Conservation (phyloP, 2,113 vertebrate genomes). For the Notechis scutatus region DNA sequence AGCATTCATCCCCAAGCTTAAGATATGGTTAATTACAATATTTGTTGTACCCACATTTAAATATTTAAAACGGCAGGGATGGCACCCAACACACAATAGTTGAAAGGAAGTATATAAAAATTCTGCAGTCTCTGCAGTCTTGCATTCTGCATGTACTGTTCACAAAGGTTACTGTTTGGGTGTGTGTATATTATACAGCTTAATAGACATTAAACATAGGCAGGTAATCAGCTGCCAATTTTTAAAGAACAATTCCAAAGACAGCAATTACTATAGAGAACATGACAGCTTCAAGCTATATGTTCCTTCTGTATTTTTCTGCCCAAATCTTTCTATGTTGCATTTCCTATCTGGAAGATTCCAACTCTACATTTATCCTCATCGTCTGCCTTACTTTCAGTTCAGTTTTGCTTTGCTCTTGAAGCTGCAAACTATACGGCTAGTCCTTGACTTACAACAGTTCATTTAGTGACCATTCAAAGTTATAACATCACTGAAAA, state of each 20-base stretch:
- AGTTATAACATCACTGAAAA: background rate
- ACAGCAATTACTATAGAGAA: background rate
- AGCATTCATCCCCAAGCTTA: background rate
- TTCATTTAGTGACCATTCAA: background rate
- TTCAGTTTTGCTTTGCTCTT: background rate
- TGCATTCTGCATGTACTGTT: slow-evolving; percentile 4
- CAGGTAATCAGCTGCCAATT: background rate
- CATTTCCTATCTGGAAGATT: background rate
- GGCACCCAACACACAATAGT: slow-evolving; percentile 24
- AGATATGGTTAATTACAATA: background rate
- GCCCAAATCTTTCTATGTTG: background rate
- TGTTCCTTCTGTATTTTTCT: background rate
- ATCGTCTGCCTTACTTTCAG: background rate
- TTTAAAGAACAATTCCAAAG: background rate
- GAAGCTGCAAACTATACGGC: background rate
- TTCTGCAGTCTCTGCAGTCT: slow-evolving; percentile 12
- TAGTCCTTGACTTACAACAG: background rate
- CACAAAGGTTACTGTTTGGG: background rate
- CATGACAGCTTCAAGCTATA: background rate
- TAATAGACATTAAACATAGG: background rate
- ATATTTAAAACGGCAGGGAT: slow-evolving; percentile 8
- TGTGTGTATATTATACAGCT: background rate
- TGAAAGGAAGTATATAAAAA: background rate
- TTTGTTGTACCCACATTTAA: slow-evolving; percentile 22
- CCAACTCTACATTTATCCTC: background rate